Evolutionary conservation across 1,140 invertebrate genomes (phyloP), one percentile per base, ranked within the genome.

Genomic region (Microplitis mediator): DNA sequence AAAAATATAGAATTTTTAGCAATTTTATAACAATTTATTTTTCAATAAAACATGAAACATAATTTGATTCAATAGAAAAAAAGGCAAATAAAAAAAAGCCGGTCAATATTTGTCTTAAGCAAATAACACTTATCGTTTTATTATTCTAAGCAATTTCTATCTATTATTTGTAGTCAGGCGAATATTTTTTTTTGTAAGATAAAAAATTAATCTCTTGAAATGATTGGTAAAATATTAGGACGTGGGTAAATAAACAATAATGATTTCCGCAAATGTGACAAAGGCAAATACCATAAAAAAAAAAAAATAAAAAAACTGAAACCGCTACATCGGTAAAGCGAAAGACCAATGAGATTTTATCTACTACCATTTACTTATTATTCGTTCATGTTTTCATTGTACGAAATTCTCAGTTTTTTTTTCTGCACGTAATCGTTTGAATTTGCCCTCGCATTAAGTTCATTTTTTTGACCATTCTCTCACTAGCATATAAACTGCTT

Each of bases 311-410:
- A n/a, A 36, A 68, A 31, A 14, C 31, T 52, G 31, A 62, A 35
- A 58, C 54, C 62, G 65, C 52, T 56, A 56, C 52, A 58, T 72
- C 62, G 70, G 45, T 51, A 31, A 60, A 36, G 74, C 71, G 73
- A 75, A 75, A 73, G 74, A 69, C 74, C 68, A 69, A 75, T 73
- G 73, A 73, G 74, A 73, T 73, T 70, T 75, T 73, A 75, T 75
- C 74, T 60, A 63, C 63, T 75, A 69, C 73, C 71, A 72, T 51
- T 31, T 61, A 14, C 63, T 71, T 63, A 61, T 72, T 72, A 60
- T 69, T 67, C 70, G 68, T 56, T 31, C 69, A 71, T 71, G 69
- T 73, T 67, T 73, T 60, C 54, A 62, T 39, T 5, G 35, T 23
- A 23, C 23, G 14, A 4, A 31, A 45, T 45, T 61, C 60, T 4